Evolutionary conservation across 2,888 invertebrate genomes (phyloP).

Genomic region (Drosophila cyrtoloma): DNA sequence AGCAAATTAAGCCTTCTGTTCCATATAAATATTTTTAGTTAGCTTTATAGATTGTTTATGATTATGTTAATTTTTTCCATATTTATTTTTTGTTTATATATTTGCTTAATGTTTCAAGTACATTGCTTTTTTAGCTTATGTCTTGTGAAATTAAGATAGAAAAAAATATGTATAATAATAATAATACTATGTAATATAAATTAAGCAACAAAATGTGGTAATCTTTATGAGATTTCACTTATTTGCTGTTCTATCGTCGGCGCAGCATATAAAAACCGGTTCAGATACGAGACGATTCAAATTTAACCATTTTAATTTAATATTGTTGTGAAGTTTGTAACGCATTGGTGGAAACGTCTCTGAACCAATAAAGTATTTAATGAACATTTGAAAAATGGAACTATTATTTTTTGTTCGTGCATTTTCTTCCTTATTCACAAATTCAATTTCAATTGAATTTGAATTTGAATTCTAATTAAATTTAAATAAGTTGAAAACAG

Average conservation of each 20-base stretch:
- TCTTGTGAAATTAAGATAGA: not conserved
- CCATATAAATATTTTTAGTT: constrained; percentile 14
- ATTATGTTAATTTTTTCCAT: constrained; percentile 20
- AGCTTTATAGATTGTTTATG: constrained; percentile 4
- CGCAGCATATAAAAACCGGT: not conserved
- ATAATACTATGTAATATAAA: not conserved
- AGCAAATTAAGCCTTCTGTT: not conserved
- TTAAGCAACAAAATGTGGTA: not conserved
- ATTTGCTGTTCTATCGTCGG: not conserved
- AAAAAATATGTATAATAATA: not conserved
- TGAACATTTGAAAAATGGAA: not conserved
- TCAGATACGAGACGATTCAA: not conserved
- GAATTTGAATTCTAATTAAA: not conserved
- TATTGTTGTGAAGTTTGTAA: not conserved
- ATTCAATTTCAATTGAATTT: not conserved
- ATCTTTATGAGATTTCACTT: not conserved
- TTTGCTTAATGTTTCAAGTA: not conserved
- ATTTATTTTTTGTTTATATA: not conserved
- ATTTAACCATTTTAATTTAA: constrained; percentile 1
- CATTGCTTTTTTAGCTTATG: not conserved
- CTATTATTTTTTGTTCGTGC: not conserved
- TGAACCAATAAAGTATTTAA: not conserved
- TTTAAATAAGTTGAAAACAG: not conserved
- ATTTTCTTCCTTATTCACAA: not conserved
- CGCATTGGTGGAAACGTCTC: not conserved